phyloP scores from a whole-genome alignment of 2,797 vertebrate species.

The Hypotaenidia philippensis region DNA sequence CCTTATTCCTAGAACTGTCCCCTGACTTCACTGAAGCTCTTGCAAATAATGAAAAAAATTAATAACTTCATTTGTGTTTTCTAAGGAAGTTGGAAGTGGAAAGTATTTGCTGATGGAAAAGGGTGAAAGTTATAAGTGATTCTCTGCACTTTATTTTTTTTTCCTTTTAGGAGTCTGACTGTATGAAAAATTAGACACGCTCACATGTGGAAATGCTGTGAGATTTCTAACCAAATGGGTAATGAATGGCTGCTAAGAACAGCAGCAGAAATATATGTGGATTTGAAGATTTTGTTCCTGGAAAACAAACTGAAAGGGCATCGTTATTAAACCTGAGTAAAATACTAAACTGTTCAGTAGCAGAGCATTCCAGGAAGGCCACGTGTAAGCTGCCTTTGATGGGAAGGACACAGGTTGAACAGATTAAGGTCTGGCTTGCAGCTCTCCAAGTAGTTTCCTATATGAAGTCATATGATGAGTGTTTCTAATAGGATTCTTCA shows the following conservation, averaged over 20 bases:
- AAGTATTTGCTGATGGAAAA: background rate
- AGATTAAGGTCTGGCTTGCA: background rate
- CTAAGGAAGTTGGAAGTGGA: background rate
- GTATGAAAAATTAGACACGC: background rate
- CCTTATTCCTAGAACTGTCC: constrained; percentile 23
- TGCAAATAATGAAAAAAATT: background rate
- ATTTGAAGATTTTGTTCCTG: background rate
- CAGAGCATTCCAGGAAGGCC: background rate
- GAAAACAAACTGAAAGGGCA: background rate
- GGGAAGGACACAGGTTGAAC: background rate
- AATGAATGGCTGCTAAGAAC: background rate
- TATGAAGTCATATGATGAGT: constrained; percentile 30
- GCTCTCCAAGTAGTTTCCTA: background rate
- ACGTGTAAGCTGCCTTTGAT: background rate
- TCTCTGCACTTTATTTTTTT: background rate
- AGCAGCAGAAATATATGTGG: background rate
- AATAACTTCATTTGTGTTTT: background rate
- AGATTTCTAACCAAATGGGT: background rate
- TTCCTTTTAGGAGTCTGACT: background rate
- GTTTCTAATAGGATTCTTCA: constrained; percentile 16
- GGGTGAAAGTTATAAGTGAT: background rate
- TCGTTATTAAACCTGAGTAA: background rate
- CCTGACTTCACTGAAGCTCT: background rate
- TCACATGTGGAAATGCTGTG: background rate
- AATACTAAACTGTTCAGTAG: background rate